These are phyloP conservation scores for Drosophila melanica DNA, from an alignment of 1,140 invertebrate species.

Conservation along the genomic window DNA sequence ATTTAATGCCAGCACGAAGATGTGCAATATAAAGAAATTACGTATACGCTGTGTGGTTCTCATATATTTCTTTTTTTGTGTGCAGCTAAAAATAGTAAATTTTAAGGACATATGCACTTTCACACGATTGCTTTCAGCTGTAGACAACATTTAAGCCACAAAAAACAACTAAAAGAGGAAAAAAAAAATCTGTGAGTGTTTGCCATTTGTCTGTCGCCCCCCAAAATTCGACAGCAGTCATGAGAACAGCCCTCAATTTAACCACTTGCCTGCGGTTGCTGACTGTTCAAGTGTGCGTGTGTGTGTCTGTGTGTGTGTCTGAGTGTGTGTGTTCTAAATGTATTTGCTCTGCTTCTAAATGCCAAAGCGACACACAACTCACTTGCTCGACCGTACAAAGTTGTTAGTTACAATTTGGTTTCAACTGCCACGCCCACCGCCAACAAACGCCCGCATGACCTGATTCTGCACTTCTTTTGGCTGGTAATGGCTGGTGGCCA, in stretches of 20 bases:
- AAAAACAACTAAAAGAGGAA: neutral
- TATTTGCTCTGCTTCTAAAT: conserved; percentile 39
- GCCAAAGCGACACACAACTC: conserved; percentile 39
- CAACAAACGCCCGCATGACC: conserved; percentile 41
- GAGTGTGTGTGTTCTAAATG: conserved; percentile 15
- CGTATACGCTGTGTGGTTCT: conserved; percentile 17
- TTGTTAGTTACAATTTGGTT: conserved; percentile 64
- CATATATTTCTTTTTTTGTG: neutral
- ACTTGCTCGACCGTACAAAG: conserved; percentile 52
- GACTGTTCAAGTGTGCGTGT: neutral
- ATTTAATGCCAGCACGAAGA: neutral
- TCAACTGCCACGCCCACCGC: conserved; percentile 27
- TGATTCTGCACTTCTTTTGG: conserved; percentile 42
- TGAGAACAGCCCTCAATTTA: conserved; percentile 23
- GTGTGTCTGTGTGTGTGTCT: neutral
- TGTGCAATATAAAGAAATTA: neutral
- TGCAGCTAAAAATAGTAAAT: neutral
- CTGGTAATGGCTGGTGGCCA: too few species aligned
- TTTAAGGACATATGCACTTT: conserved; percentile 2
- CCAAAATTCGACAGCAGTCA: conserved; percentile 11
- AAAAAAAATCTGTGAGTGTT: conserved; percentile 1
- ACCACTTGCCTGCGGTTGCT: conserved; percentile 33
- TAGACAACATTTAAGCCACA: conserved; percentile 4
- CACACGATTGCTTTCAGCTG: conserved; percentile 17
- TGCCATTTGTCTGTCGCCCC: conserved; percentile 17